Evolutionary conservation across 2,888 invertebrate species (phyloP), one percentile per base, ranked within the genome.

Genomic region (Drosophila cracens): DNA sequence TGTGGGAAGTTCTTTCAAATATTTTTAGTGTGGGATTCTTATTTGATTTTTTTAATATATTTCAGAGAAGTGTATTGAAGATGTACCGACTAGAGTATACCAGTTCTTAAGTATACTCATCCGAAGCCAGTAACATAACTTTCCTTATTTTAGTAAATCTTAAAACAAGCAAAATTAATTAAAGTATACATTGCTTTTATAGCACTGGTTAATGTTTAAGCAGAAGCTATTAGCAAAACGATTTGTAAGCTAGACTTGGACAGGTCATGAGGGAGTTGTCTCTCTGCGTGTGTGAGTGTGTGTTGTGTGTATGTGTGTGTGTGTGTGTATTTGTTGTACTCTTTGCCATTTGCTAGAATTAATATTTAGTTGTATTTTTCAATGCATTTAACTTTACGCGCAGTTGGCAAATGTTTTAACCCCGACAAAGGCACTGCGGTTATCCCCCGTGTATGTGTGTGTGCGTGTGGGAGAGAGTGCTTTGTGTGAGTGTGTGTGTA

Each of bases 331-430:
- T 34, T 56, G 48, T 52, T 65, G 68, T 56, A 49, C 80, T 25
- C 62, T 62, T 49, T 40, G 62, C 82, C 70, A 68, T 67, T 69
- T 60, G 68, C 63, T 71, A 36, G 67, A 80, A 89, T 89, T 89
- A 87, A 89, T 89, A 86, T 89, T 85, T 80, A 85, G 89, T 78
- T 85, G 75, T 67, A 72, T 68, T 77, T 75, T 77, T 71, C 76
- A 72, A 61, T 79, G 81, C 73, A 79, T 82, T 87, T 74, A 81
- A 86, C 83, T 89, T 89, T 82, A 87, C 76, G 77, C 82, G 81
- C 77, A 73, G 80, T 73, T 79, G 71, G 85, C 66, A 71, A 79
- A 74, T 77, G 76, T 74, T 79, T 83, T 76, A 76, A 79, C 70
- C 72, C 43, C 48, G 27, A 65, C 56, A 56, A 56, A 51, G 65